Base-by-base conservation (phyloP, 2,888 invertebrate genomes). In the Alloscopus bannaensis region DNA sequence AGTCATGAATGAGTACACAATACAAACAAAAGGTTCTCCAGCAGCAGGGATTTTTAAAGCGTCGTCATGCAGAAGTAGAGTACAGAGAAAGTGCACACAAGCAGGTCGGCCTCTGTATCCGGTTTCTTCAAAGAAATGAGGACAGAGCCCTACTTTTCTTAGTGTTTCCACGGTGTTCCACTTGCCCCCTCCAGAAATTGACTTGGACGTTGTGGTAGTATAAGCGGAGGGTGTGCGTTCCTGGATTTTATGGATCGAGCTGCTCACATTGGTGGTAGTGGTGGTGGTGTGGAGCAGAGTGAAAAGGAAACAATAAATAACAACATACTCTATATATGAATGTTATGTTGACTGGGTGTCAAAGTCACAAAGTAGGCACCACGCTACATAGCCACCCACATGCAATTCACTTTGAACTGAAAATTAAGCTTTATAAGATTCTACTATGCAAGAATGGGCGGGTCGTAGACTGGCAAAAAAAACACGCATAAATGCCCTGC, bases 101-200 rank as follows among this genome's bases (percentile, higher is more conserved):
- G 28, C 78, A 79, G 71, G 71, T 79, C 78, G 78, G 78, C 71
- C 71, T 79, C 78, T 66, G 71, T 66, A 79, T 79, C 78, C 71
- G 78, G 71, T 79, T 79, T 79, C 71, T 79, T 65, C 50, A 72
- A 45, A 45, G 66, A 79, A 79, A 71, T 79, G 78, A 71, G 78
- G 60, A 16, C 78, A 66, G 52, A 79, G 78, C 24, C 71, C 71
- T 66, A 79, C 78, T 79, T 79, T 79, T 52, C 71, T 50, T 62
- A 45, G 20, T 20, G 42, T n/a, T n/a, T n/a, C n/a, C n/a, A n/a
- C 8, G 36, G 36, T 69, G 69, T 55, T 77, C 76, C 45, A 69
- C 20, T 69, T 69, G 76, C 31, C 45, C 66, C 59, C 20, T 31
- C 8, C 1, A 36, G 60, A 64, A 70, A 70, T 60, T 36, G 31